A percentile compares a stretch with the other conserved stretches of the same genome.
phyloP scores from a whole-genome alignment of 2,888 invertebrate species.

The Drosophila borealis region DNA sequence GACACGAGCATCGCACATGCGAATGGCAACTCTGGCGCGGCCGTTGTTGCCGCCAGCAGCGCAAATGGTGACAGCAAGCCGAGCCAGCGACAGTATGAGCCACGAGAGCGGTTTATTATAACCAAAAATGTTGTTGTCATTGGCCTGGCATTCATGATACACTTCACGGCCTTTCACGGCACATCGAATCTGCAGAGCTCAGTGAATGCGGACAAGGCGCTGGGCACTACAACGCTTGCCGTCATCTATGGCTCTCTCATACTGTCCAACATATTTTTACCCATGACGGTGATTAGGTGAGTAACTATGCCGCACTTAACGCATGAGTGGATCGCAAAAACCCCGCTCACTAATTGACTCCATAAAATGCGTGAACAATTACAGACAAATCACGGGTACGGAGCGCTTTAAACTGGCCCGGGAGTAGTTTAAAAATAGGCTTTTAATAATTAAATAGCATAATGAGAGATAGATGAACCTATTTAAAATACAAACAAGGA shows the following conservation, averaged over 20 bases:
- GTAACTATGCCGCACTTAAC: conserved; percentile 59
- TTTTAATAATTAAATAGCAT: not conserved
- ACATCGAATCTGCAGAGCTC: conserved; percentile 94
- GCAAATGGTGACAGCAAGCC: conserved; percentile 37
- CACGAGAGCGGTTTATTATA: conserved; percentile 90
- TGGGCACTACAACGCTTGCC: conserved; percentile 93
- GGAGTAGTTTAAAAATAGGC: not conserved
- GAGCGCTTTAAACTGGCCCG: not conserved
- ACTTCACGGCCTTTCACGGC: conserved; percentile 96
- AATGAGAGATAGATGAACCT: not conserved
- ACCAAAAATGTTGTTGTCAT: conserved; percentile 93
- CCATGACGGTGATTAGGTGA: conserved; percentile 93
- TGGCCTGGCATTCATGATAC: conserved; percentile 95
- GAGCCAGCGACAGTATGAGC: conserved; percentile 84
- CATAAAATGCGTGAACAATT: conserved; percentile 8
- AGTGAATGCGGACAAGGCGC: conserved; percentile 91
- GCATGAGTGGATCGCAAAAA: conserved; percentile 5
- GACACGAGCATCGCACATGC: conserved; percentile 31
- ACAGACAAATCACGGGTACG: not conserved
- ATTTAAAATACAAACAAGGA: too few species aligned
- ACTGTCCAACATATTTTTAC: conserved; percentile 95
- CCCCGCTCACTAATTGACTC: not conserved
- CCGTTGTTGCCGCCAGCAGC: conserved; percentile 7
- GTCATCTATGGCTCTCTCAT: conserved; percentile 95
- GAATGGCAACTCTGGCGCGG: conserved; percentile 20